Base-by-base conservation (phyloP, 1,140 invertebrate genomes). In the Calephelis virginiensis region DNA sequence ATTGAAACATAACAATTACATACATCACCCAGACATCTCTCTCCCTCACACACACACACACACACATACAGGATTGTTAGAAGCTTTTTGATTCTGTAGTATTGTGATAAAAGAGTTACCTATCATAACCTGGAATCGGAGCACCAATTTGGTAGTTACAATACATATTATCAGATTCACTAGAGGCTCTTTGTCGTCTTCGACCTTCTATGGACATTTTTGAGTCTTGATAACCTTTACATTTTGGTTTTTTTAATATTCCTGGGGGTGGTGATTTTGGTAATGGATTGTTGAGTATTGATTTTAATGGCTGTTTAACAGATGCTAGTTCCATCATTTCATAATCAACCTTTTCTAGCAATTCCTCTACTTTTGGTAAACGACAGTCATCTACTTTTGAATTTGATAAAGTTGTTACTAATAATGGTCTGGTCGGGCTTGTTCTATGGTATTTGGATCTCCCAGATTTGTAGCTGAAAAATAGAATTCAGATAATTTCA, bases 231-330 rank as follows among this genome's bases (percentile, higher is more conserved):
- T 85, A 81, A 11, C 72, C 64, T 68, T 72, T 85, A 60, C 67
- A 76, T 73, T 89, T 91, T 8, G 89, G 83, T 72, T 91, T 91
- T 64, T 91, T 91, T 37, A 91, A 76, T 69, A 91, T 91, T 43
- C 88, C 80, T 48, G 77, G 85, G 5, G 82, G 85, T 1, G 83
- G 80, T 47, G 85, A 81, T 70, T 82, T 89, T 48, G 79, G 79
- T 66, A 84, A 69, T 1, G 86, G 81, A 69, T 91, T 89, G 70
- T 91, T 91, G 63, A 89, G 83, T 81, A 91, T 91, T 64, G 89
- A 88, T 72, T 91, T 91, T n/a, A 91, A 70, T 17, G 89, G 89
- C 61, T 87, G 86, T 70, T 89, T 91, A 8, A 77, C 48, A 49
- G 78, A 72, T 37, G 78, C 70, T 12, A 89, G 76, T 64, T 90